Conservation (phyloP, 2,888 invertebrate species). For the Laothoe populi region DNA sequence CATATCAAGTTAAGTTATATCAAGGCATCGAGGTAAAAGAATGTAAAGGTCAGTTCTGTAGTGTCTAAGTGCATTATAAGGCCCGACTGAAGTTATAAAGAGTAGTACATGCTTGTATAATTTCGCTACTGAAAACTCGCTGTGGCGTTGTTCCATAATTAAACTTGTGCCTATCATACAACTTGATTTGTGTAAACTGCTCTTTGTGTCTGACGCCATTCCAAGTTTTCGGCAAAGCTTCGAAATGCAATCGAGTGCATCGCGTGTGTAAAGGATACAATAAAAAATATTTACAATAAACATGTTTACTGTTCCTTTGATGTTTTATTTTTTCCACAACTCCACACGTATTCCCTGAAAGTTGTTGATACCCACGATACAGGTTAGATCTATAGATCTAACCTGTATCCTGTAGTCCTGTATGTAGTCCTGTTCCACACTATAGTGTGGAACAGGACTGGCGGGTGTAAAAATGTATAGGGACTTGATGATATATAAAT, state of each 20-base stretch:
- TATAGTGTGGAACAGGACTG: too few relatives aligned
- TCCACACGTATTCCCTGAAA: not conserved
- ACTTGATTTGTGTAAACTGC: constrained; percentile 34
- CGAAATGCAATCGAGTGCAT: constrained; percentile 66
- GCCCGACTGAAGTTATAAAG: constrained; percentile 72
- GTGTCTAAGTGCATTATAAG: constrained; percentile 65
- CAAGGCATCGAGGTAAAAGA: constrained; percentile 47
- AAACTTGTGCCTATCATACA: constrained; percentile 50
- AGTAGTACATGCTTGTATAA: constrained; percentile 56
- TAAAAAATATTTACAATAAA: constrained; percentile 84
- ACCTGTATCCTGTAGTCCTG: too few relatives aligned
- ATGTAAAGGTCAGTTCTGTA: constrained; percentile 48
- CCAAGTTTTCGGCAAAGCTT: constrained; percentile 62
- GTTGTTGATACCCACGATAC: too few relatives aligned
- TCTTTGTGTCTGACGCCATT: constrained; percentile 41
- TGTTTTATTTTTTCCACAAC: constrained; percentile 63
- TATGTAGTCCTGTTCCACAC: too few relatives aligned
- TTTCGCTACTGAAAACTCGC: constrained; percentile 64
- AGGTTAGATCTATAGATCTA: too few relatives aligned
- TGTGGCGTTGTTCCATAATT: constrained; percentile 48
- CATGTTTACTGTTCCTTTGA: constrained; percentile 80
- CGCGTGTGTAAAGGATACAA: constrained; percentile 79
- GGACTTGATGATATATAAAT: too few relatives aligned
- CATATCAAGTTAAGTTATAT: too few relatives aligned
- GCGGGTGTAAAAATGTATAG: too few relatives aligned